Base-by-base conservation (phyloP, 2,113 vertebrate genomes). In the Oceanodroma tethys region DNA sequence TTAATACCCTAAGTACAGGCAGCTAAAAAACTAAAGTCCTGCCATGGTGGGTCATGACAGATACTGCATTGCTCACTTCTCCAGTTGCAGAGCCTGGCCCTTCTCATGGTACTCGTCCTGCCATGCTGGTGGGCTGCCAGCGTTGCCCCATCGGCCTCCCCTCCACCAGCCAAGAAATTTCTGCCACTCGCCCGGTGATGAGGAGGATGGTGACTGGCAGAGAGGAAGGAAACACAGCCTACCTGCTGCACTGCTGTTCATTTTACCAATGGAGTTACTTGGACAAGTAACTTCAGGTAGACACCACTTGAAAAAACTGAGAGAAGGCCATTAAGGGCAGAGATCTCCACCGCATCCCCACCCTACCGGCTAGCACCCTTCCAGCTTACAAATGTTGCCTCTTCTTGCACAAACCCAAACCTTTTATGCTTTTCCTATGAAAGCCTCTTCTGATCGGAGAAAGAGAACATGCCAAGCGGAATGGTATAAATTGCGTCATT, bases 141-240 rank as follows among this genome's bases (percentile, higher is more conserved):
- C 2, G 0, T 36, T 0, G 0, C 29, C 25, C 6, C 0, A 0
- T 27, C 66, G 85, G 45, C 32, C n/a, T 50, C 22, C 7, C 9
- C 40, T 67, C 38, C 30, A 34, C 29, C 36, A 89, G 47, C 63
- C 48, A 92, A 76, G 86, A 81, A 47, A 16, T 18, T 59, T 88
- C 84, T 65, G 58, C 42, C 16, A 67, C 13, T 74, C 21, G 55
- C 4, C 1, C 36, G 32, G 16, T 10, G 16, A 90, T 32, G 58
- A 83, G 36, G 50, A 78, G 47, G 36, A 53, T 29, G 36, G 12
- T 48, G 9, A 29, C 38, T 68, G 7, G 58, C 38, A 86, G 70
- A 85, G 27, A 71, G 34, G 17, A 65, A 48, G 60, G n/a, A 58
- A 90, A 59, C 40, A 84, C 55, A 67, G 62, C 47, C 52, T 79